These are phyloP conservation scores for Leptopilina boulardi DNA, from an alignment of 1,140 invertebrate species.

Conservation along the genomic window DNA sequence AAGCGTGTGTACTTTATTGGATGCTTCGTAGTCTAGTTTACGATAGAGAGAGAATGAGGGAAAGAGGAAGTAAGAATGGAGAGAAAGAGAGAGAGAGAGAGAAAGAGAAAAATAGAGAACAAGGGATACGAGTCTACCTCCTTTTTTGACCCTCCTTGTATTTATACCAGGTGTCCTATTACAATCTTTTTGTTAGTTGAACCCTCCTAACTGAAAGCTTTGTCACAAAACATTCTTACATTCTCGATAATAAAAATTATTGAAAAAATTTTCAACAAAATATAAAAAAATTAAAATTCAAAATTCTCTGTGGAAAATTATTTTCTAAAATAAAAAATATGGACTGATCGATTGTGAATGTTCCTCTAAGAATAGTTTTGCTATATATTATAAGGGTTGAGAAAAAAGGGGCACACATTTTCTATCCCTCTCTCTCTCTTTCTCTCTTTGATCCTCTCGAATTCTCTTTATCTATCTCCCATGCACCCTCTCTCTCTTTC, in stretches of 20 bases:
- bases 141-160: slow-evolving; percentile 35
- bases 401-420: slow-evolving; percentile 44
- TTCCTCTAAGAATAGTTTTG: slow-evolving; percentile 51
- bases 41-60: slow-evolving; percentile 25
- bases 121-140: slow-evolving; percentile 7
- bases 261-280: too few species aligned
- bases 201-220: slow-evolving; percentile 30
- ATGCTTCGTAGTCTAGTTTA: slow-evolving; percentile 33
- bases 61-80: slow-evolving; percentile 10
- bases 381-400: slow-evolving; percentile 52
- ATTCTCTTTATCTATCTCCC: slow-evolving; percentile 37
- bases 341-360: slow-evolving; percentile 67
- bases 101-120: slow-evolving; percentile 22
- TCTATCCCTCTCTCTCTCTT: slow-evolving; percentile 43
- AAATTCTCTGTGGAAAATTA: too few species aligned
- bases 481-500: slow-evolving; percentile 61
- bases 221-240: neutral
- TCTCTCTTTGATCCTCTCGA: slow-evolving; percentile 38
- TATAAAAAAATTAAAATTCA: too few species aligned
- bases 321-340: slow-evolving; percentile 41
- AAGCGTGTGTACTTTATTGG: slow-evolving; percentile 25
- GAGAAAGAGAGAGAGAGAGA: slow-evolving; percentile 23
- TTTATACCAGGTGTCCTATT: slow-evolving; percentile 34
- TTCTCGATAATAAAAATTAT: neutral
- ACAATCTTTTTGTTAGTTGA: slow-evolving; percentile 14